Conservation (phyloP, 2,113 vertebrate genomes). For the Theristicus caerulescens region DNA sequence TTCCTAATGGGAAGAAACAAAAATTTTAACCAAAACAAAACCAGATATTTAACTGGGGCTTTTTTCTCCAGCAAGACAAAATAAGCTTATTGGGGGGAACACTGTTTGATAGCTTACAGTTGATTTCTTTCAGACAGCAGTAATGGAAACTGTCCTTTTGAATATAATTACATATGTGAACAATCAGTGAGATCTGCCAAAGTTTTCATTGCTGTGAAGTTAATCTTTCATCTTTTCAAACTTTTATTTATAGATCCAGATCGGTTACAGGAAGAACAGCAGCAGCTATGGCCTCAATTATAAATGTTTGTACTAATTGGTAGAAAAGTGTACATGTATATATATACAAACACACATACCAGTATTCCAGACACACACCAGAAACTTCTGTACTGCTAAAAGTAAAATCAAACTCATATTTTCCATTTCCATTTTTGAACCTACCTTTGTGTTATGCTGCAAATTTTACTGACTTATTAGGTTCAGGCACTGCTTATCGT, state of each 20-base stretch:
- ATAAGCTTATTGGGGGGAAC: neutral
- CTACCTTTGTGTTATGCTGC: neutral
- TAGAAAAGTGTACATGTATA: neutral
- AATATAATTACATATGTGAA: conserved; percentile 36
- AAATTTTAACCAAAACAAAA: neutral
- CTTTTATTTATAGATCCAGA: conserved; percentile 6
- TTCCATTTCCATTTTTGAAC: neutral
- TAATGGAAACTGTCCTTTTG: conserved; percentile 36
- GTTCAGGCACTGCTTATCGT: neutral
- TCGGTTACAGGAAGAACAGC: neutral
- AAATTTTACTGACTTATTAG: neutral
- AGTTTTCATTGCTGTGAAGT: conserved; percentile 1
- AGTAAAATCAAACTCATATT: neutral
- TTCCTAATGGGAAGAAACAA: neutral
- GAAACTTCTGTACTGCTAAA: neutral
- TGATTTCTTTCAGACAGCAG: neutral
- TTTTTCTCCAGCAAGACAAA: neutral
- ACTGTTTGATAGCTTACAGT: neutral
- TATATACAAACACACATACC: neutral
- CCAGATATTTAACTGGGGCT: neutral
- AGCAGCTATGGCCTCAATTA: neutral
- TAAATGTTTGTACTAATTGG: neutral
- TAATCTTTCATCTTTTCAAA: conserved; percentile 38
- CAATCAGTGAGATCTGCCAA: conserved; percentile 12
- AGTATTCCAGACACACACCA: neutral